These are phyloP conservation scores for Accipiter virgatus DNA, from an alignment of 2,113 vertebrate genomes.

Conservation along the genomic window DNA sequence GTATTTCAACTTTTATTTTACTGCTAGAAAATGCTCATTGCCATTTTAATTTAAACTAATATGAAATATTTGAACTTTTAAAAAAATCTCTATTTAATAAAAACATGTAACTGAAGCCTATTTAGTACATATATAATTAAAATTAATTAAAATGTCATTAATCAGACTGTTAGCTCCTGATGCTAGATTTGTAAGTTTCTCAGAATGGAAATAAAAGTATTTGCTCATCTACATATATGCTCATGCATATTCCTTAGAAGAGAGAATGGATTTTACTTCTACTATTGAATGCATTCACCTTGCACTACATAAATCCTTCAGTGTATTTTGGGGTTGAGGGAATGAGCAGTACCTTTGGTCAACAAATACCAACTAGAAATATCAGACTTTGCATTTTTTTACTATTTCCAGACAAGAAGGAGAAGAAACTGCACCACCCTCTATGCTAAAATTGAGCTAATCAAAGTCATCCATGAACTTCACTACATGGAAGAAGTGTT, in stretches of 20 bases:
- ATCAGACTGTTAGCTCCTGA: slow-evolving; percentile 46
- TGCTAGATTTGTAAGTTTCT: slow-evolving; percentile 17
- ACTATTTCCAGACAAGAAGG: neutral
- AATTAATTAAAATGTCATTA: slow-evolving; percentile 49
- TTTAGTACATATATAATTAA: slow-evolving; percentile 35
- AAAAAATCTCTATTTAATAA: slow-evolving; percentile 3
- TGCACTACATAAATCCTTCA: neutral
- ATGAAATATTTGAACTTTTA: slow-evolving; percentile 30
- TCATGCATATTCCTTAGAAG: neutral
- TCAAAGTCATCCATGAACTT: slow-evolving; percentile 39
- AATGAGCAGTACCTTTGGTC: neutral
- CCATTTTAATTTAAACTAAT: slow-evolving; percentile 39
- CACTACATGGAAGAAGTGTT: neutral
- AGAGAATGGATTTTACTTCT: neutral
- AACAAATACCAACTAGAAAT: neutral
- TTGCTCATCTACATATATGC: neutral
- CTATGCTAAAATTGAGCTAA: slow-evolving; percentile 17
- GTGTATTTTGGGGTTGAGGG: neutral
- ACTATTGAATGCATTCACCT: neutral
- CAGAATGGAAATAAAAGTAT: slow-evolving; percentile 8
- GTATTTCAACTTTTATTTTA: neutral
- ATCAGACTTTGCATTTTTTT: neutral
- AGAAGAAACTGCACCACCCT: neutral
- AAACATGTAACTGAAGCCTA: slow-evolving; percentile 34
- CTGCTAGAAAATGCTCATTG: neutral